phyloP scores from a whole-genome alignment of 2,113 vertebrate species.

The Dipodomys merriami region DNA sequence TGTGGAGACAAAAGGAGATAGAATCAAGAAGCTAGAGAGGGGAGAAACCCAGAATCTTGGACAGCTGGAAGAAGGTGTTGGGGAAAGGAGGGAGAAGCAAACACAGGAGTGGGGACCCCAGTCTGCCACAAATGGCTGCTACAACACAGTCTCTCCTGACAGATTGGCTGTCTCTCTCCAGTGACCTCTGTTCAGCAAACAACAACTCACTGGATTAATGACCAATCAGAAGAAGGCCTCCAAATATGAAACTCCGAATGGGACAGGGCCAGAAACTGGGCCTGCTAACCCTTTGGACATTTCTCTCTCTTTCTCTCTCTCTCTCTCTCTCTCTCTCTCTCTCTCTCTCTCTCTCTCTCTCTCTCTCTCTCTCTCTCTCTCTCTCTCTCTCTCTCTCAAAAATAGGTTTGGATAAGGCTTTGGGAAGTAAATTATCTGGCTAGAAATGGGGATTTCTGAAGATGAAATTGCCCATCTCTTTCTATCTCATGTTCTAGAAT shows the following conservation, averaged over 20 bases:
- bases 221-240: constrained; percentile 87
- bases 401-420: constrained; percentile 16
- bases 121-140: constrained; percentile 26
- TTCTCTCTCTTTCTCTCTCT: background rate
- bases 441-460: constrained; percentile 30
- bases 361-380: background rate
- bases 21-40: background rate
- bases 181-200: constrained; percentile 89
- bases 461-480: constrained; percentile 21
- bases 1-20: constrained; percentile 16
- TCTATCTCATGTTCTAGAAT: constrained; percentile 1
- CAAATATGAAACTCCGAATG: constrained; percentile 75
- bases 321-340: no score
- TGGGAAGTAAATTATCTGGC: constrained; percentile 65
- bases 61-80: background rate
- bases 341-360: no score
- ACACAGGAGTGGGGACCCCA: constrained; percentile 57
- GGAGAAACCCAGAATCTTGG: background rate
- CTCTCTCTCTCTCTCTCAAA: background rate
- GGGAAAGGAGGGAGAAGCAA: background rate
- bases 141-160: constrained; percentile 81
- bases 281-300: constrained; percentile 52
- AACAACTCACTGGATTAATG: constrained; percentile 91
- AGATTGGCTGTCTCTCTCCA: constrained; percentile 87
- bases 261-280: constrained; percentile 54